Conservation (phyloP, 2,888 invertebrate species). For the Plebejus argus region DNA sequence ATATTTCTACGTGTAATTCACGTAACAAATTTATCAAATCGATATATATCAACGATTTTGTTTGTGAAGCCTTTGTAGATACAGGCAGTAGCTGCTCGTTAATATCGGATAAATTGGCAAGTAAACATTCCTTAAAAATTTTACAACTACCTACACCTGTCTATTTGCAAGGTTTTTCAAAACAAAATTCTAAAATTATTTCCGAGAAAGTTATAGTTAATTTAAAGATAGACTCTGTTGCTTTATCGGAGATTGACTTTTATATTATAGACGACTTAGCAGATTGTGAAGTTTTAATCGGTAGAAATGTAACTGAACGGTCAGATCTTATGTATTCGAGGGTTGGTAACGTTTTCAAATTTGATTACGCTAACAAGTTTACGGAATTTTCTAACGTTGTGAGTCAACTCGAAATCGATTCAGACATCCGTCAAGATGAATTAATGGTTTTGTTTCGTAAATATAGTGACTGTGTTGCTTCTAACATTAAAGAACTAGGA, state of each 20-base stretch:
- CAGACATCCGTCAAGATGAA: not conserved
- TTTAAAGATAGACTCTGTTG: slow-evolving; percentile 9
- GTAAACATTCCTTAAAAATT: not conserved
- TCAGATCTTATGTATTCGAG: slow-evolving; percentile 20
- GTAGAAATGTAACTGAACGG: slow-evolving; percentile 34
- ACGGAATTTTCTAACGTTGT: not conserved
- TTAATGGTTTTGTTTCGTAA: slow-evolving; percentile 8
- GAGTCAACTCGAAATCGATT: not conserved
- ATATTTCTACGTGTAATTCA: not conserved
- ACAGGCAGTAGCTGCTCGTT: slow-evolving; percentile 15
- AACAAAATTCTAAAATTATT: not conserved
- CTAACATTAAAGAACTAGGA: slow-evolving; percentile 5
- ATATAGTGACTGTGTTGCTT: slow-evolving; percentile 25
- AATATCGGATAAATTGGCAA: not conserved
- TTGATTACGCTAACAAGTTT: not conserved
- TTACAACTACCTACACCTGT: slow-evolving; percentile 1
- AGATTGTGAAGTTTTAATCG: slow-evolving; percentile 41
- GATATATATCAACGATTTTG: not conserved
- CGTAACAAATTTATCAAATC: slow-evolving; percentile 24
- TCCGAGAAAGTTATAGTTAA: not conserved
- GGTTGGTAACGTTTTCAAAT: not conserved
- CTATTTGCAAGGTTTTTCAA: slow-evolving; percentile 3
- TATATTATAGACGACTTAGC: slow-evolving; percentile 30
- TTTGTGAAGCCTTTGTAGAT: slow-evolving; percentile 22
- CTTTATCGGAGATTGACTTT: not conserved